These are phyloP conservation scores for Danio jaintianensis DNA, from an alignment of 2,797 vertebrate species.

Conservation along the genomic window DNA sequence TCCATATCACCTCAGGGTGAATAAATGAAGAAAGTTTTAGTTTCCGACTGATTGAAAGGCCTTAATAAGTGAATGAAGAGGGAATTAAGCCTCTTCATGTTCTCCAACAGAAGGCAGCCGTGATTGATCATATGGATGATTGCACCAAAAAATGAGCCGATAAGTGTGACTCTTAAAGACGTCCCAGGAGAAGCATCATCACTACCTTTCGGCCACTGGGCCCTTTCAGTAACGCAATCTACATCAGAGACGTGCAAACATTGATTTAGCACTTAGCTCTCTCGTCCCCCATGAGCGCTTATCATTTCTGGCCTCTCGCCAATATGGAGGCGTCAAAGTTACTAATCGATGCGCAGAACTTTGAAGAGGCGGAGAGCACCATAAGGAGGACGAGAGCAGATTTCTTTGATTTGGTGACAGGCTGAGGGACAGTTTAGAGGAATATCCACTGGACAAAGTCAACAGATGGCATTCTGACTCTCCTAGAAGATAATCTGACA, in stretches of 20 bases:
- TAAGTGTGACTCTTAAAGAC: constrained; percentile 77
- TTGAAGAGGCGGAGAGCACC: constrained; percentile 66
- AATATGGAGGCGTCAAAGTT: constrained; percentile 77
- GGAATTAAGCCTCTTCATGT: constrained; percentile 30
- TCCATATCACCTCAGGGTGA: neutral
- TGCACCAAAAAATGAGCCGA: constrained; percentile 67
- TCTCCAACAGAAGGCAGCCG: constrained; percentile 53
- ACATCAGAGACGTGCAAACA: constrained; percentile 76
- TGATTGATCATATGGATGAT: constrained; percentile 74
- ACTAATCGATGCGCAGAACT: constrained; percentile 77
- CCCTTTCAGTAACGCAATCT: constrained; percentile 78
- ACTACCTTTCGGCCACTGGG: constrained; percentile 73
- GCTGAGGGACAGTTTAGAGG: constrained; percentile 36
- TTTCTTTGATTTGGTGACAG: constrained; percentile 66
- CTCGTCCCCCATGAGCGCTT: constrained; percentile 82
- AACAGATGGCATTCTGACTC: constrained; percentile 60
- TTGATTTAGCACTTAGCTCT: constrained; percentile 86
- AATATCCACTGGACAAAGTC: constrained; percentile 39
- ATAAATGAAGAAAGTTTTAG: neutral
- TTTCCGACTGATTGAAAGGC: neutral
- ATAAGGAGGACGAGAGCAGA: constrained; percentile 55
- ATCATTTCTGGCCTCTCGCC: constrained; percentile 76
- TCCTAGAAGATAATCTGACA: constrained; percentile 1
- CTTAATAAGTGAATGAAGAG: constrained; percentile 17
- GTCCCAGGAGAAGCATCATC: constrained; percentile 78